These are phyloP conservation scores for Musca vetustissima DNA, from an alignment of 1,140 invertebrate genomes.

Conservation along the genomic window DNA sequence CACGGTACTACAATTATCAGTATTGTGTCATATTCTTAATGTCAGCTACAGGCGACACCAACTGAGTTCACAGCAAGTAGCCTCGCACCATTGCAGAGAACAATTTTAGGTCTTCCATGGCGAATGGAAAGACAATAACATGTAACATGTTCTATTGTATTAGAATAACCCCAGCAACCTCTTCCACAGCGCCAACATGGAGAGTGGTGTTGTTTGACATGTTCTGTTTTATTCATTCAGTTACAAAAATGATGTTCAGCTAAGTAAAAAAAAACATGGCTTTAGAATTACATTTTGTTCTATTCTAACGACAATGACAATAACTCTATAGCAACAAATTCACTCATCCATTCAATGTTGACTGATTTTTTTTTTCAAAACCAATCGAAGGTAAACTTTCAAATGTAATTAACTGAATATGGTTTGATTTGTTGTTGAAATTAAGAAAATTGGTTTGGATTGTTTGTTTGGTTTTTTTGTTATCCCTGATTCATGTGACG, in stretches of 20 bases:
- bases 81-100: too few species aligned
- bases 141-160: background rate
- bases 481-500: too few species aligned
- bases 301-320: too few species aligned
- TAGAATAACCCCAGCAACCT: background rate
- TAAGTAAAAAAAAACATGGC: too few species aligned
- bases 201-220: background rate
- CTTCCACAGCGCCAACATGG: background rate
- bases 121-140: background rate
- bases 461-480: too few species aligned
- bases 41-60: background rate
- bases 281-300: background rate
- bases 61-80: too few species aligned
- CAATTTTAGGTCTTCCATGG: too few species aligned
- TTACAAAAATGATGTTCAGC: constrained; percentile 13
- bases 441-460: too few species aligned
- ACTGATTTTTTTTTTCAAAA: background rate
- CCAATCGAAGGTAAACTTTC: constrained; percentile 16
- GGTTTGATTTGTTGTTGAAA: constrained; percentile 11
- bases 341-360: background rate
- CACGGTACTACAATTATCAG: too few species aligned
- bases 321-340: background rate
- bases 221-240: constrained; percentile 18
- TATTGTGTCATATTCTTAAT: constrained; percentile 18
- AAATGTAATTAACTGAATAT: constrained; percentile 18